Evolutionary conservation across 2,113 vertebrate genomes (phyloP).

Genomic region (Dasypus novemcinctus): DNA sequence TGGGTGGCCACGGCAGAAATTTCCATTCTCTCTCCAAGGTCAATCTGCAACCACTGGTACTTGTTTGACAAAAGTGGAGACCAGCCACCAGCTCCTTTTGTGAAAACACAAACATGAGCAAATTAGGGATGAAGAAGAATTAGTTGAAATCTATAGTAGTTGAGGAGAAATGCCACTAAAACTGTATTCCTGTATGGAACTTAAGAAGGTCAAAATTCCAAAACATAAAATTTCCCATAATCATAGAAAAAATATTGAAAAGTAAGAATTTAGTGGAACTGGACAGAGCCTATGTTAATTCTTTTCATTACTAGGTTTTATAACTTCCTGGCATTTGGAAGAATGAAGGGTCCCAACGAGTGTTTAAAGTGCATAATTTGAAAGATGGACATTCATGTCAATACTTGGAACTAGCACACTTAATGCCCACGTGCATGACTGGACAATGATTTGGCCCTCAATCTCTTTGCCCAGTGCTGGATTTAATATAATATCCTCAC

Average conservation of each 20-base stretch:
- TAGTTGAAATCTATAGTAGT: conserved; percentile 2
- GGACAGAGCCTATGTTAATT: background rate
- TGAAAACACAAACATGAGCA: conserved; percentile 33
- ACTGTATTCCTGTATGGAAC: background rate
- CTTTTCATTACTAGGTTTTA: background rate
- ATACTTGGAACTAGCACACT: background rate
- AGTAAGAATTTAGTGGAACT: background rate
- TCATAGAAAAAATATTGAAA: background rate
- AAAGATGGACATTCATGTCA: background rate
- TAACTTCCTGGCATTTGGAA: background rate
- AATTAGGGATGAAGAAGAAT: background rate
- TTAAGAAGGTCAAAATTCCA: background rate
- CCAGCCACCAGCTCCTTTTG: conserved; percentile 95
- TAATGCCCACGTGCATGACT: background rate
- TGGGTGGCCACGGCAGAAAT: conserved; percentile 92
- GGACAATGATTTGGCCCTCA: background rate
- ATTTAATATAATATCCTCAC: background rate
- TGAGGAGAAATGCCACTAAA: background rate
- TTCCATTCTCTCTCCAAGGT: conserved; percentile 91
- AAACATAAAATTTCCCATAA: background rate
- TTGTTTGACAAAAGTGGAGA: conserved; percentile 91
- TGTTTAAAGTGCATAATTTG: background rate
- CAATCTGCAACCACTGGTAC: conserved; percentile 95
- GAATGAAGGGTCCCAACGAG: background rate
- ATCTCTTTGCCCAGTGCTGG: background rate